phyloP scores from a whole-genome alignment of 2,888 invertebrate species.

The Incurvaria masculella region DNA sequence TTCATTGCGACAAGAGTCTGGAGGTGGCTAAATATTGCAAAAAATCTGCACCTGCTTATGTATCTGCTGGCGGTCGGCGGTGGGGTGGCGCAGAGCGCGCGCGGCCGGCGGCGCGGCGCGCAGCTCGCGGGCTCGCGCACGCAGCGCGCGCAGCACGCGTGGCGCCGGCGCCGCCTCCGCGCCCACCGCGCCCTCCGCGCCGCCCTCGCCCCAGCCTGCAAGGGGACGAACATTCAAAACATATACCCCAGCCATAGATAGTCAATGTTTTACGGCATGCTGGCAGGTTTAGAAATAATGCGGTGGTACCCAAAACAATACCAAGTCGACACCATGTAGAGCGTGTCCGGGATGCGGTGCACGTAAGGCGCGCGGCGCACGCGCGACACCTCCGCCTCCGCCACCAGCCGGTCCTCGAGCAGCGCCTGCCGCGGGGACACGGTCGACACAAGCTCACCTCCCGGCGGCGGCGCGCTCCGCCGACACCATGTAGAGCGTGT shows the following conservation, averaged over 20 bases:
- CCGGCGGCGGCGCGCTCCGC: slow-evolving; percentile 10
- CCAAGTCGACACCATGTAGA: slow-evolving; percentile 89
- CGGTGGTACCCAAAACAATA: no score
- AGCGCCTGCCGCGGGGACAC: no score
- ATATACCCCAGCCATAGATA: no score
- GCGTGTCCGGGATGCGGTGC: slow-evolving; percentile 87
- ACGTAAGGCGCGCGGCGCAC: slow-evolving; percentile 69
- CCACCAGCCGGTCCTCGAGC: slow-evolving; percentile 79
- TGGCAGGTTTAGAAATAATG: no score
- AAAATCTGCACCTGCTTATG: slow-evolving; percentile 63
- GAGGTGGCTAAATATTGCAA: no score
- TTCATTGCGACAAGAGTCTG: no score
- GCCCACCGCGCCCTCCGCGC: slow-evolving; percentile 21
- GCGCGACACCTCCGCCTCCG: slow-evolving; percentile 70
- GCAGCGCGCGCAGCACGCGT: slow-evolving; percentile 73
- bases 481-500: slow-evolving; percentile 86
- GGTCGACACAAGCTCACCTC: no score
- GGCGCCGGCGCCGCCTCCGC: slow-evolving; percentile 67
- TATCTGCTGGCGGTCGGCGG: slow-evolving; percentile 75
- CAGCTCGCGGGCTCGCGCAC: slow-evolving; percentile 82
- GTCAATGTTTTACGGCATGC: no score
- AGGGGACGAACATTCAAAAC: no score
- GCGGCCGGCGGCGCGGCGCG: slow-evolving; percentile 75
- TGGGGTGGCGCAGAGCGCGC: slow-evolving; percentile 70
- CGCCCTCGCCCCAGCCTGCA: slow-evolving; percentile 52